Evolutionary conservation across 2,113 vertebrate genomes (phyloP).

Genomic region (Silurus meridionalis): DNA sequence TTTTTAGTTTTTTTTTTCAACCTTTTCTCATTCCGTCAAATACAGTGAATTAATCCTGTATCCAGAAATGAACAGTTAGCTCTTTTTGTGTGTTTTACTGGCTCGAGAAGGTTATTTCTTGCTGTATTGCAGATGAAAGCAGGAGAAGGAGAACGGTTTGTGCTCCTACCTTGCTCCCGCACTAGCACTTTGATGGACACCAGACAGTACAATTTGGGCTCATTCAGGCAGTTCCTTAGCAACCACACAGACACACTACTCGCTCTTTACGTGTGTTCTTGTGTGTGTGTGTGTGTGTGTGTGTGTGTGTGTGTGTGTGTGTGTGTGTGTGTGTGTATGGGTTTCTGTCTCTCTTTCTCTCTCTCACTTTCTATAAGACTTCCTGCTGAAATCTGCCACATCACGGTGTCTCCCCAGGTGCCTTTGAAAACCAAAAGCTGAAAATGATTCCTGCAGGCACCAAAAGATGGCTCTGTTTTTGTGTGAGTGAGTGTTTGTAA

Average conservation of each 20-base stretch:
- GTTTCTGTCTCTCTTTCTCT: neutral
- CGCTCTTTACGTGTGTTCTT: neutral
- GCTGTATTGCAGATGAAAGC: slow-evolving; percentile 29
- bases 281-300: neutral
- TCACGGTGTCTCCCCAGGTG: slow-evolving; percentile 56
- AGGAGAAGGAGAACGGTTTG: slow-evolving; percentile 35
- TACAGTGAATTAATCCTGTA: no score
- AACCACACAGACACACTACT: slow-evolving; percentile 51
- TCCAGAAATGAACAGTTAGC: neutral
- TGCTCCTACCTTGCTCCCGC: slow-evolving; percentile 22
- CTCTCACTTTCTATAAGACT: slow-evolving; percentile 37
- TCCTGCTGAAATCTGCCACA: slow-evolving; percentile 34
- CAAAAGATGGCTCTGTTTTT: slow-evolving; percentile 50
- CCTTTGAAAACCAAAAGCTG: slow-evolving; percentile 50
- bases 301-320: neutral
- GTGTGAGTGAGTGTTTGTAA: slow-evolving; percentile 1
- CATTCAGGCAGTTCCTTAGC: slow-evolving; percentile 60
- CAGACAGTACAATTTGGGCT: slow-evolving; percentile 45
- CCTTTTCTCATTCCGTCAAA: neutral
- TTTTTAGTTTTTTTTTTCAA: no score
- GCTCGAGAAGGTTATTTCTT: neutral
- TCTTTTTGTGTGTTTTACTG: neutral
- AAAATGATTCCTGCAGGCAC: slow-evolving; percentile 58
- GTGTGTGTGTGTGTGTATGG: neutral
- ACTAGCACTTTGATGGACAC: slow-evolving; percentile 48